phyloP scores from a whole-genome alignment of 2,888 invertebrate species.

The Xestia c-nigrum region DNA sequence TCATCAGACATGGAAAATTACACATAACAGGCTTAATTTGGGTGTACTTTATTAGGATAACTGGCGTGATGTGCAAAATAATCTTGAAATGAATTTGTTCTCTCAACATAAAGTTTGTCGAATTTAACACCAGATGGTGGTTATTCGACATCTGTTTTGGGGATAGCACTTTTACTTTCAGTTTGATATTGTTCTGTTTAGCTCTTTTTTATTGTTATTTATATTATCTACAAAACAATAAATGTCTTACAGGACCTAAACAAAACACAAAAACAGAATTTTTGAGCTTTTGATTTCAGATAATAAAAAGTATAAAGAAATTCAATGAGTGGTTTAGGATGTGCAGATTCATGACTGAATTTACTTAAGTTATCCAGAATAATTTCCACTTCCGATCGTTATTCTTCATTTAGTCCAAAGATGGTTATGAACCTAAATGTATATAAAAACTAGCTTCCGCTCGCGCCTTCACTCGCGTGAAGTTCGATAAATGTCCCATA shows the following conservation, averaged over 20 bases:
- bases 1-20: too few species aligned
- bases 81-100: slow-evolving; percentile 18
- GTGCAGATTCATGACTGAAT: too few species aligned
- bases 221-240: background rate
- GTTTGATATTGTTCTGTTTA: background rate
- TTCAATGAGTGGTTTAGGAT: too few species aligned
- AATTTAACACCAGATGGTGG: slow-evolving; percentile 20
- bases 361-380: background rate
- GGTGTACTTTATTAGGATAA: too few species aligned
- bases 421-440: background rate
- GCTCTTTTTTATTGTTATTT: background rate
- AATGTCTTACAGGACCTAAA: background rate
- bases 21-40: too few species aligned
- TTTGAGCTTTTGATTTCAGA: background rate
- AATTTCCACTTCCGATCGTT: background rate
- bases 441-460: too few species aligned
- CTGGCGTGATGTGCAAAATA: background rate
- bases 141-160: background rate
- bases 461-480: too few species aligned
- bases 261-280: background rate
- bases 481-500: too few species aligned
- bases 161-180: background rate
- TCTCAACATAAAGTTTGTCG: slow-evolving; percentile 20
- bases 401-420: background rate
- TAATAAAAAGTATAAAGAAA: background rate